Conservation (phyloP, 2,113 vertebrate genomes). For the Apaloderma vittatum region DNA sequence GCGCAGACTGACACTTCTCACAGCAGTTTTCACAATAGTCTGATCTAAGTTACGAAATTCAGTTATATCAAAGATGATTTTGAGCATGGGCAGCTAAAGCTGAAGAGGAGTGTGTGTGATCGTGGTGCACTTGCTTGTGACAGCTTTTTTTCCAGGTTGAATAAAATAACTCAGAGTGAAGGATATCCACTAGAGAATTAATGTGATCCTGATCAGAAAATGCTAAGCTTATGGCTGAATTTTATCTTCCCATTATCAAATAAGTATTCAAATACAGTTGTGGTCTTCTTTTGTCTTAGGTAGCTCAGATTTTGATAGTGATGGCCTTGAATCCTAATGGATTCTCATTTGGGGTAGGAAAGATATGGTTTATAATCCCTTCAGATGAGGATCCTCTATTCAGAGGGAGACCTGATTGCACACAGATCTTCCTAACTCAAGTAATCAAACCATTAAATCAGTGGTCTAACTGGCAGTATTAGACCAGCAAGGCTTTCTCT, state of each 20-base stretch:
- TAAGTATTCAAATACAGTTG: neutral
- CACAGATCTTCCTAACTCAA: neutral
- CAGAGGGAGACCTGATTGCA: neutral
- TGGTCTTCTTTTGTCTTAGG: neutral
- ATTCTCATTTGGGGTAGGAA: neutral
- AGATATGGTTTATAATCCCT: neutral
- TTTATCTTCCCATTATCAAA: neutral
- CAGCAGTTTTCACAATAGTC: neutral
- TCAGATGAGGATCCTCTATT: neutral
- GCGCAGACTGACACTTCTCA: neutral
- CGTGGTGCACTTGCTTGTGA: neutral
- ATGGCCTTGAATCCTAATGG: neutral
- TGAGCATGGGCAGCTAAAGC: neutral
- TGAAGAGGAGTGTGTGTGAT: neutral
- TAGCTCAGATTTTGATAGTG: neutral
- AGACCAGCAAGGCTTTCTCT: neutral
- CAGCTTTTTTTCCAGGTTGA: neutral
- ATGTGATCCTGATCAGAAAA: neutral
- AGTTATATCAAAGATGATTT: neutral
- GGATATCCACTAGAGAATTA: neutral
- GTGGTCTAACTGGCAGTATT: neutral
- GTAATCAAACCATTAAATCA: neutral
- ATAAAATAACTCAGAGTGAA: neutral
- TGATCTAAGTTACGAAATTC: neutral
- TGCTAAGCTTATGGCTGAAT: neutral